A percentile compares a stretch with the other conserved stretches of the same genome.
Conservation (phyloP, 2,888 invertebrate genomes). For the Oligia strigilis region DNA sequence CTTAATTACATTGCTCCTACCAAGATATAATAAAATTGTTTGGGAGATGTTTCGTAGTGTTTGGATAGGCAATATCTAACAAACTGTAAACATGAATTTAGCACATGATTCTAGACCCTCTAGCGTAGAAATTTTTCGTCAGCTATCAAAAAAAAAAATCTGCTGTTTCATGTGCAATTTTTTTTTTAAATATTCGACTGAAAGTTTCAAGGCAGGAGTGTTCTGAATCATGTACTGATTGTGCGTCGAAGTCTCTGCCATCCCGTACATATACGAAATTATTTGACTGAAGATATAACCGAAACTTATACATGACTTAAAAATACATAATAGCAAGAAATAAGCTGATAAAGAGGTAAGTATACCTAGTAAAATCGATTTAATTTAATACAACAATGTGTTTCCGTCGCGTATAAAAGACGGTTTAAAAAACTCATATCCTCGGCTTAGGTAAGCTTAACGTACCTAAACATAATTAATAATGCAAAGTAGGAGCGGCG, state of each 20-base stretch:
- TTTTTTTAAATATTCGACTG: too few species aligned
- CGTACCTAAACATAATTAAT: slow-evolving; percentile 47
- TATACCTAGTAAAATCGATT: not conserved
- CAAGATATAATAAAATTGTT: slow-evolving; percentile 24
- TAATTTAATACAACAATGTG: not conserved
- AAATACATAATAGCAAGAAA: not conserved
- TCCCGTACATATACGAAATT: too few species aligned
- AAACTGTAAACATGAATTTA: too few species aligned
- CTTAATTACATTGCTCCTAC: slow-evolving; percentile 34
- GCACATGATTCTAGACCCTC: too few species aligned
- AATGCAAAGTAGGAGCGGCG: slow-evolving; percentile 42
- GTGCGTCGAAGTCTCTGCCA: too few species aligned
- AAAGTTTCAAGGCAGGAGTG: too few species aligned
- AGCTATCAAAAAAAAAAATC: too few species aligned
- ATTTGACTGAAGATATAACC: too few species aligned
- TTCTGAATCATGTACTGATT: too few species aligned
- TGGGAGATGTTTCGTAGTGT: not conserved
- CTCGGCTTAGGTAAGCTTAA: slow-evolving; percentile 12
- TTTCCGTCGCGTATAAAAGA: slow-evolving; percentile 16
- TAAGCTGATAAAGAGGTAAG: not conserved
- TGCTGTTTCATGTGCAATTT: too few species aligned
- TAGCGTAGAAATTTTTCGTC: too few species aligned
- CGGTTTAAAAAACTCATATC: slow-evolving; percentile 41
- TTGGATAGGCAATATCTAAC: not conserved
- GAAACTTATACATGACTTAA: not conserved